Evolutionary conservation across 1,140 invertebrate genomes (phyloP).

Genomic region (Halyomorpha halys): DNA sequence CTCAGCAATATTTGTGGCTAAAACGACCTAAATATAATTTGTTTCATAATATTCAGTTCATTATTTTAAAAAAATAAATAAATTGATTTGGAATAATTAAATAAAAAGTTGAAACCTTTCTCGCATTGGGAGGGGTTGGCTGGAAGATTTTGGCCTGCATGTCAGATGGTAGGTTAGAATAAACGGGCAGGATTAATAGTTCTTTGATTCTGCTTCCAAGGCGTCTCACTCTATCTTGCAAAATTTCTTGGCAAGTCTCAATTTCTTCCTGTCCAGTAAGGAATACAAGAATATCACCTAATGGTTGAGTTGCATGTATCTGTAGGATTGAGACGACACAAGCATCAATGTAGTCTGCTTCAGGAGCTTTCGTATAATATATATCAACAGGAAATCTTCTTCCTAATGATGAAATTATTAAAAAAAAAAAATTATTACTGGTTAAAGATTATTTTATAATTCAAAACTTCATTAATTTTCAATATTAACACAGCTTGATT

Average conservation of each 20-base stretch:
- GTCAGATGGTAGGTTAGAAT: constrained; percentile 96
- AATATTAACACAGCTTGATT: no score
- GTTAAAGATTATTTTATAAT: no score
- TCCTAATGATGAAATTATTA: no score
- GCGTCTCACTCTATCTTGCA: constrained; percentile 78
- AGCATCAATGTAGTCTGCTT: constrained; percentile 97
- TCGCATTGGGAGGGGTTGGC: constrained; percentile 84
- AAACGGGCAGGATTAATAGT: constrained; percentile 89
- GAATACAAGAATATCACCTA: constrained; percentile 94
- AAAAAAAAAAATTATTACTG: no score
- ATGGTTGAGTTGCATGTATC: constrained; percentile 92
- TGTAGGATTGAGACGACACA: constrained; percentile 93
- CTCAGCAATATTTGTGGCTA: constrained; percentile 99
- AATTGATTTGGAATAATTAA: not conserved
- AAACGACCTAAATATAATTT: constrained; percentile 53
- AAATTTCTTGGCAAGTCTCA: constrained; percentile 87
- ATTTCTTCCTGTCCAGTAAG: constrained; percentile 76
- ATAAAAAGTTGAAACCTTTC: constrained; percentile 51
- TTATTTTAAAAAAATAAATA: not conserved
- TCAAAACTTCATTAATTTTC: no score
- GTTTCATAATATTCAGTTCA: constrained; percentile 7
- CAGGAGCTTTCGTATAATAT: constrained; percentile 97
- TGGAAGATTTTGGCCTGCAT: constrained; percentile 98
- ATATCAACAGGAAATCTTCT: constrained; percentile 80
- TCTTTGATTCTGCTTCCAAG: constrained; percentile 90